Percentiles rank a stretch among this genome's conserved stretches.
Conservation (phyloP, 1,140 invertebrate species). For the Ooceraea biroi region DNA sequence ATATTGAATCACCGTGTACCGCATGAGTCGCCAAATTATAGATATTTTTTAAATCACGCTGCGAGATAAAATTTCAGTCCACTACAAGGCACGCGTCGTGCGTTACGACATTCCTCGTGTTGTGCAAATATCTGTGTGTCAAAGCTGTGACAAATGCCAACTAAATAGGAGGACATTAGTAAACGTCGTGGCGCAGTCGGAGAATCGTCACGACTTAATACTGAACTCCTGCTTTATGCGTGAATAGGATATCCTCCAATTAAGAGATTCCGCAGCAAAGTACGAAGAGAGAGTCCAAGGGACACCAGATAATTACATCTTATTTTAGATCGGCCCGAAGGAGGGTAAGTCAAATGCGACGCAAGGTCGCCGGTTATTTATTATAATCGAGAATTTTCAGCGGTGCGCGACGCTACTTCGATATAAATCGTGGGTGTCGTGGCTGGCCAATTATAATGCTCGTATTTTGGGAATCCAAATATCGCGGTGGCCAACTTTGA, state of each 20-base stretch:
- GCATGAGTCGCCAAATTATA: constrained; percentile 19
- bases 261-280: not conserved
- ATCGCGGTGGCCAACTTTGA: constrained; percentile 49
- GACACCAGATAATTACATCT: not conserved
- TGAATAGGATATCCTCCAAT: not conserved
- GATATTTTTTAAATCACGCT: constrained; percentile 8
- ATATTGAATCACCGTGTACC: constrained; percentile 27
- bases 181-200: not conserved
- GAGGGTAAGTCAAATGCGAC: constrained; percentile 11
- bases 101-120: constrained; percentile 10
- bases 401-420: constrained; percentile 13
- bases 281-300: not conserved
- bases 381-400: constrained; percentile 50
- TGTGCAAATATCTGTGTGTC: constrained; percentile 40
- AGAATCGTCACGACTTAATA: constrained; percentile 9
- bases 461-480: constrained; percentile 65
- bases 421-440: constrained; percentile 63
- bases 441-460: constrained; percentile 69
- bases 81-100: constrained; percentile 10
- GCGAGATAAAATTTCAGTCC: constrained; percentile 9
- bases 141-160: constrained; percentile 25
- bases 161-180: constrained; percentile 22
- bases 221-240: not conserved
- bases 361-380: constrained; percentile 65
- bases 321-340: constrained; percentile 27